These are phyloP conservation scores for Erebia epiphron DNA, from an alignment of 2,888 invertebrate species.

Conservation along the genomic window DNA sequence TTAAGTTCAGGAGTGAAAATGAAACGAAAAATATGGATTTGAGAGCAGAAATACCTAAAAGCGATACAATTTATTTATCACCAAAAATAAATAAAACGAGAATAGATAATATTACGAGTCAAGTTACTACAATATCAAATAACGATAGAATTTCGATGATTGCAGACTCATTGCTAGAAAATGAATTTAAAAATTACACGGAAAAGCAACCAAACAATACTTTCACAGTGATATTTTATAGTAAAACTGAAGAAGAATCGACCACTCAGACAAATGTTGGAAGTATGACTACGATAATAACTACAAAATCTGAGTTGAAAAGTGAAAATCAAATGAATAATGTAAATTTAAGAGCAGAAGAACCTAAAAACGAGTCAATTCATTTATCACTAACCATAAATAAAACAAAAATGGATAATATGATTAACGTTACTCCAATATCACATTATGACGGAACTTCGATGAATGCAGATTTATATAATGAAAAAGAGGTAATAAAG, in stretches of 20 bases:
- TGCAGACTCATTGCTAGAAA: background rate
- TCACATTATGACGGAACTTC: background rate
- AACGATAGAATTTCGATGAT: background rate
- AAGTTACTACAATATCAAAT: background rate
- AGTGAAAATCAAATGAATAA: slow-evolving; percentile 1
- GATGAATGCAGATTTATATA: background rate
- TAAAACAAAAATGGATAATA: background rate
- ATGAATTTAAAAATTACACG: background rate
- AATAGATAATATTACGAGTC: background rate
- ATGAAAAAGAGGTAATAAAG: background rate
- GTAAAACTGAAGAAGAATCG: background rate
- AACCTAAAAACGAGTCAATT: background rate
- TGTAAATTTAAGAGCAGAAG: background rate
- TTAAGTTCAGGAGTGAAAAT: background rate
- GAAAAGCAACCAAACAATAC: background rate
- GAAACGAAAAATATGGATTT: background rate
- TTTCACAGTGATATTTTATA: background rate
- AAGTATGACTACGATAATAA: background rate
- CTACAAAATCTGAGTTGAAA: background rate
- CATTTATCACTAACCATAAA: too few species aligned
- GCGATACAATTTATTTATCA: background rate
- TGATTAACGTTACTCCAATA: background rate
- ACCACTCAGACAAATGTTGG: background rate
- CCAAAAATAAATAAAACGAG: background rate
- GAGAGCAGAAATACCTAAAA: background rate